Percentiles rank a stretch among this genome's conserved stretches.
phyloP scores from a whole-genome alignment of 1,140 invertebrate species.

The Saxidomus purpurata region DNA sequence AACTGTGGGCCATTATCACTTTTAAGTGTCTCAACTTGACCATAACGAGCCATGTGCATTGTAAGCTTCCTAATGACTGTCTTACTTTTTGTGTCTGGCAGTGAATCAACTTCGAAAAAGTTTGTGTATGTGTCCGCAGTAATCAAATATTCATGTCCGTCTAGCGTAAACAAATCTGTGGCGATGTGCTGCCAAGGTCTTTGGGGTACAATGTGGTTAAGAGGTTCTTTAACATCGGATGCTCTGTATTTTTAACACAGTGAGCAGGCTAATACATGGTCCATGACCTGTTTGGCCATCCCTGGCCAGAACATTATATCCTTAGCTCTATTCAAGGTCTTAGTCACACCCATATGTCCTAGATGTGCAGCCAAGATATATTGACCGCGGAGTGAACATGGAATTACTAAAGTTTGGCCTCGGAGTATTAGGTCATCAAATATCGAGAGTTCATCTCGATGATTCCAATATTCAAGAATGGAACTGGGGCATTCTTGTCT shows the following conservation, averaged over 20 bases:
- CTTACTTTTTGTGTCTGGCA: too few relatives aligned
- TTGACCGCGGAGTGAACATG: background rate
- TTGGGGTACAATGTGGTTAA: too few relatives aligned
- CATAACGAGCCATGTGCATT: background rate
- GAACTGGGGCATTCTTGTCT: slow-evolving; percentile 70
- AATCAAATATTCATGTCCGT: slow-evolving; percentile 61
- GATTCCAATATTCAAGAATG: slow-evolving; percentile 62
- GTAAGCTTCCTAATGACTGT: too few relatives aligned
- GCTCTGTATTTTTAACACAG: slow-evolving; percentile 30
- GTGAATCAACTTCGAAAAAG: slow-evolving; percentile 17
- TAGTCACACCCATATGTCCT: slow-evolving; percentile 69
- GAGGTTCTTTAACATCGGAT: too few relatives aligned
- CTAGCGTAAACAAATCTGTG: slow-evolving; percentile 64
- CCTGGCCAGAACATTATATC: slow-evolving; percentile 71
- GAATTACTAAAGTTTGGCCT: background rate
- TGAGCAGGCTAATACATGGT: slow-evolving; percentile 64
- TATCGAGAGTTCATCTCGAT: slow-evolving; percentile 23
- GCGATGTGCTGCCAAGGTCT: slow-evolving; percentile 1
- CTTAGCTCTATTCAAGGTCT: slow-evolving; percentile 64
- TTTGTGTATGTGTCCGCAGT: slow-evolving; percentile 60
- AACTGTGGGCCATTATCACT: too few relatives aligned
- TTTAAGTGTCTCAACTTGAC: background rate
- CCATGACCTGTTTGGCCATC: slow-evolving; percentile 68
- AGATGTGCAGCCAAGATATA: slow-evolving; percentile 53
- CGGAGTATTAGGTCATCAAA: background rate